Percentiles rank a stretch among this genome's conserved stretches.
Evolutionary conservation across 2,888 invertebrate genomes (phyloP).

Genomic region (Meghimatium bilineatum): DNA sequence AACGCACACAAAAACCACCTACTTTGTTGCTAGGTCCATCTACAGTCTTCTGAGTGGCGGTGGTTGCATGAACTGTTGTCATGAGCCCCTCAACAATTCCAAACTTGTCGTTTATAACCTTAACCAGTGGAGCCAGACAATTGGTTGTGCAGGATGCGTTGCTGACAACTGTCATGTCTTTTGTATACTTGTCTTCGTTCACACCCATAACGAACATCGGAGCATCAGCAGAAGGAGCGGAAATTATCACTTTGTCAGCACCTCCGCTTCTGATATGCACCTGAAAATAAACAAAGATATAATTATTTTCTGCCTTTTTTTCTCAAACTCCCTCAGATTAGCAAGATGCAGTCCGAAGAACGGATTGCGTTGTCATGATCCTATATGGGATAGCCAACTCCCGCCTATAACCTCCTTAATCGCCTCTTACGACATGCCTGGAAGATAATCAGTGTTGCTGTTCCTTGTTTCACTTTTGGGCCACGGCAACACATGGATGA

Average conservation of each 20-base stretch:
- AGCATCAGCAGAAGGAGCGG: conserved; percentile 98
- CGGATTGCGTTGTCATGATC: too few species aligned
- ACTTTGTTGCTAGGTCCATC: conserved; percentile 89
- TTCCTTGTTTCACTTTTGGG: too few species aligned
- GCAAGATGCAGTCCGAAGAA: too few species aligned
- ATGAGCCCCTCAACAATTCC: conserved; percentile 95
- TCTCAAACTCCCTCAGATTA: too few species aligned
- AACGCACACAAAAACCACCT: background rate
- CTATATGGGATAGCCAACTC: too few species aligned
- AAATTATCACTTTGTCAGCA: conserved; percentile 98
- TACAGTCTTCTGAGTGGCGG: conserved; percentile 98
- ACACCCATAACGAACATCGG: conserved; percentile 99
- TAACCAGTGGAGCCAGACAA: conserved; percentile 97
- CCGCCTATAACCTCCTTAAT: too few species aligned
- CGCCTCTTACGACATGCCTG: too few species aligned
- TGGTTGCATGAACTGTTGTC: conserved; percentile 98
- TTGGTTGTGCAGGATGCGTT: conserved; percentile 99
- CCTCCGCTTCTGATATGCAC: conserved; percentile 58
- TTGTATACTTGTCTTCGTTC: conserved; percentile 92
- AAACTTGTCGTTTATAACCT: conserved; percentile 97
- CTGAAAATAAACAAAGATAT: background rate
- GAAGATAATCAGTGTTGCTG: too few species aligned
- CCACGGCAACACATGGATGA: too few species aligned
- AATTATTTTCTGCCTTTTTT: too few species aligned
- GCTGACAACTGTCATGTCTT: conserved; percentile 81